These are phyloP conservation scores for Channa argus DNA, from an alignment of 2,113 vertebrate genomes.

Conservation along the genomic window DNA sequence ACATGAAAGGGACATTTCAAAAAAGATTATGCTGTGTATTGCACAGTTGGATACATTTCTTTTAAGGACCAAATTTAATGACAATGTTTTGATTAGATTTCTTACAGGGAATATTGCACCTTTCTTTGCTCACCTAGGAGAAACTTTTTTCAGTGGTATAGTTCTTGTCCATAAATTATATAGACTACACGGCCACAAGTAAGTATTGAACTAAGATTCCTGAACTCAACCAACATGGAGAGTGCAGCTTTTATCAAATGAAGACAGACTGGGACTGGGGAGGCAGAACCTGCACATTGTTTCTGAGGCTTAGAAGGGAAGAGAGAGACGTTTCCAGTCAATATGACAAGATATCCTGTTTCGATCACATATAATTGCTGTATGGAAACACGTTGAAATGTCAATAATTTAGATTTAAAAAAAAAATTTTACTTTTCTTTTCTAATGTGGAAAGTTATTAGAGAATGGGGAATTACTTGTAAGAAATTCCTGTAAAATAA, in stretches of 20 bases:
- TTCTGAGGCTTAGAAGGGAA: background rate
- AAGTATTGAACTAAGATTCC: background rate
- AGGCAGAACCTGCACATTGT: background rate
- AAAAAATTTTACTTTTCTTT: no score
- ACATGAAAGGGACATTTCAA: slow-evolving; percentile 23
- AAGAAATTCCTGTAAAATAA: background rate
- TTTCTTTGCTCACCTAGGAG: background rate
- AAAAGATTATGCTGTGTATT: background rate
- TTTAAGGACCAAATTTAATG: background rate
- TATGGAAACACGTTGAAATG: background rate
- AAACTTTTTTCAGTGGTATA: background rate
- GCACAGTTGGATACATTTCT: background rate
- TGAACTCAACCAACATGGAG: slow-evolving; percentile 1
- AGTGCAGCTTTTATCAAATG: slow-evolving; percentile 37
- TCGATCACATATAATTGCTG: slow-evolving; percentile 7
- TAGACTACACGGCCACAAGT: slow-evolving; percentile 17
- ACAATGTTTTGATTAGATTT: no score
- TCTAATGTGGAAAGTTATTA: no score
- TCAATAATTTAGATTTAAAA: no score
- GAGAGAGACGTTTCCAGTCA: slow-evolving; percentile 13
- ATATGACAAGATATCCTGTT: slow-evolving; percentile 8
- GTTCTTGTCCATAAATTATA: background rate
- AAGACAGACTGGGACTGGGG: slow-evolving; percentile 36
- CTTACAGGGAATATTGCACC: background rate
- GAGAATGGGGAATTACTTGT: background rate